These are phyloP conservation scores for Cyphomyrus plagiostoma DNA, from an alignment of 2,113 vertebrate species.

Conservation along the genomic window DNA sequence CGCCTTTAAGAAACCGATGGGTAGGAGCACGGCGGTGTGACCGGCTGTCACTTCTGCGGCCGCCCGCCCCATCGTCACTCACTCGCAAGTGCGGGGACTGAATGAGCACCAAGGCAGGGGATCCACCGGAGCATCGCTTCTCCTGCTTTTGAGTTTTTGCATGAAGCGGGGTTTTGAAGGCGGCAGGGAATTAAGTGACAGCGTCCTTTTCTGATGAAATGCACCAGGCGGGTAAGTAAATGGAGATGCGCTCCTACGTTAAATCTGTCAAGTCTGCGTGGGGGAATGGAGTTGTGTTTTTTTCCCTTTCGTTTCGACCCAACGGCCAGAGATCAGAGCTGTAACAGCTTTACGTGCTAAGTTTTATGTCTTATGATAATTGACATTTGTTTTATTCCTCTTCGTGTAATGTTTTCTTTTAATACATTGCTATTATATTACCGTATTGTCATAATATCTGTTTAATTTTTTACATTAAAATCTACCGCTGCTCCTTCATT, in stretches of 20 bases:
- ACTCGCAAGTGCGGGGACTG: conserved; percentile 33
- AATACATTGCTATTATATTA: background rate
- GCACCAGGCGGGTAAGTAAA: conserved; percentile 43
- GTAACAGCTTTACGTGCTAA: background rate
- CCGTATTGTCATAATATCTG: background rate
- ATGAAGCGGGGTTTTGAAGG: conserved; percentile 28
- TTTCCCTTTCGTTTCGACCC: background rate
- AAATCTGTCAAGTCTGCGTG: background rate
- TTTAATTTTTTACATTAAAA: background rate
- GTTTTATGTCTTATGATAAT: background rate
- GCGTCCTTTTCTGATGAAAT: conserved; percentile 36
- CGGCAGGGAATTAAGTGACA: conserved; percentile 46
- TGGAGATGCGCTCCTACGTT: background rate
- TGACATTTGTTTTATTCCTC: background rate
- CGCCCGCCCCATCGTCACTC: conserved; percentile 38
- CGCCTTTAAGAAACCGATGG: conserved; percentile 50
- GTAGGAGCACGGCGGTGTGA: conserved; percentile 55
- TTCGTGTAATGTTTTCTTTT: background rate
- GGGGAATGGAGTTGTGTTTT: background rate
- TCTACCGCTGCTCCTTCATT: background rate
- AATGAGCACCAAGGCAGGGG: conserved; percentile 39
- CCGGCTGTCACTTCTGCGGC: conserved; percentile 38
- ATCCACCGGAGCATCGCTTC: conserved; percentile 11
- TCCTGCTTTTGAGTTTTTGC: background rate
- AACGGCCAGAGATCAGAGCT: background rate